Base-by-base conservation (phyloP, 2,888 invertebrate species). In the Galerucella nymphaeae region DNA sequence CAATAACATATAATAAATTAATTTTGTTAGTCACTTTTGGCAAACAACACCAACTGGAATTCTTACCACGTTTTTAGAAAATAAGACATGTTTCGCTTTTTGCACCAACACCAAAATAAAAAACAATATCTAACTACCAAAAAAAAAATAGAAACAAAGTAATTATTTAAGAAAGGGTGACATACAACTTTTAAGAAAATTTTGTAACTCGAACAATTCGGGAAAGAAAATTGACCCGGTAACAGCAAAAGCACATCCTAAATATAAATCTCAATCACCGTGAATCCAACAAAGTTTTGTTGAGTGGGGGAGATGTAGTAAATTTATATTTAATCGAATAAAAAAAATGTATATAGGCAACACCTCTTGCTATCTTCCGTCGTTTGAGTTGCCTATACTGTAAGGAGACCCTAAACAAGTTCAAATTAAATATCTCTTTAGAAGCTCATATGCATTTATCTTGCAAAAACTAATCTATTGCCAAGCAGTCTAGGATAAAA, bases 11-110 rank as follows among this genome's bases (percentile, higher is more conserved):
- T 18, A 53, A 53, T 18, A 53, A 53, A 18, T 53, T 53, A 53
- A 53, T 53, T n/a, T n/a, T 53, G 53, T 53, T 53, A 53, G 53
- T 53, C n/a, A 53, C 18, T 53, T 53, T 16, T 53, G 14, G 30
- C 14, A 23, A 23, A 11, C 58, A 58, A 11, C 10, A 30, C 57
- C 4, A 58, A 58, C 13, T 23, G 23, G n/a, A 58, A 58, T 8
- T 58, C 58, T 58, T 58, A 58, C 58, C 58, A 58, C 58, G 58
- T 58, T 58, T 58, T 58, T 58, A 30, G 30, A 58, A 58, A 58
- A 58, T 23, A 53, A 8, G 53, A 23, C 58, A 58, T 58, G 14
- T 14, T 58, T 58, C 14, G 14, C 2, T 58, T 58, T 23, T 30
- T 23, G 8, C 58, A 58, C 58, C 13, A 58, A 58, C 14, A 18